A percentile compares a stretch with the other conserved stretches of the same genome.
Conservation (phyloP, 1,140 invertebrate species). For the Conus betulinus region DNA sequence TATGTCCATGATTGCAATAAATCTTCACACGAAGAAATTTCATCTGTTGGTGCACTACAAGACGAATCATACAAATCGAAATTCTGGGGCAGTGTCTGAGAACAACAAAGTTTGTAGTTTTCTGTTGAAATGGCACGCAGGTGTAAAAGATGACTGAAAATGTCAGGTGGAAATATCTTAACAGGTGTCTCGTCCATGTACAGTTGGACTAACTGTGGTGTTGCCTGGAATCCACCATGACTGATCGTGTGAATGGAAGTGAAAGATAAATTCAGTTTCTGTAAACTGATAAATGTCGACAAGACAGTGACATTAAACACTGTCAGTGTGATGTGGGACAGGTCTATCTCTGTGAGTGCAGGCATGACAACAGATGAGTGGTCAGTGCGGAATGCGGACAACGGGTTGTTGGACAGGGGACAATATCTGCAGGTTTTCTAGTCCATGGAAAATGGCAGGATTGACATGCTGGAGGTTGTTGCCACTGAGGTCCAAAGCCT, state of each 20-base stretch:
- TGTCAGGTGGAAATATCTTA: background rate
- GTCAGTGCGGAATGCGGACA: background rate
- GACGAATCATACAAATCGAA: background rate
- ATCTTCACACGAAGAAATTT: conserved; percentile 3
- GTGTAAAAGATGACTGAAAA: background rate
- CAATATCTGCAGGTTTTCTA: background rate
- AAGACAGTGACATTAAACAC: background rate
- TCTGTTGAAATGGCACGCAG: background rate
- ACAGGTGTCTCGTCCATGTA: background rate
- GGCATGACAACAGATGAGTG: background rate
- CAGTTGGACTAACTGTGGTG: background rate
- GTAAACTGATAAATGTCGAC: background rate
- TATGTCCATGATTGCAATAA: conserved; percentile 1
- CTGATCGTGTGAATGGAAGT: background rate
- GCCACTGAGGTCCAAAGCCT: background rate
- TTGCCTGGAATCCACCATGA: background rate
- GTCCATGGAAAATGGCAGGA: background rate
- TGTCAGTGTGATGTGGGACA: background rate
- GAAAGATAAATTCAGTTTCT: background rate
- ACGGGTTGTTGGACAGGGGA: background rate
- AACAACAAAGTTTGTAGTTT: background rate
- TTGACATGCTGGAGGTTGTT: background rate
- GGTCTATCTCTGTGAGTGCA: background rate
- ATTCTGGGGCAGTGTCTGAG: background rate
- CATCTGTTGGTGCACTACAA: background rate